Base-by-base conservation (phyloP, 1,140 invertebrate species). In the Drosophila serrata region DNA sequence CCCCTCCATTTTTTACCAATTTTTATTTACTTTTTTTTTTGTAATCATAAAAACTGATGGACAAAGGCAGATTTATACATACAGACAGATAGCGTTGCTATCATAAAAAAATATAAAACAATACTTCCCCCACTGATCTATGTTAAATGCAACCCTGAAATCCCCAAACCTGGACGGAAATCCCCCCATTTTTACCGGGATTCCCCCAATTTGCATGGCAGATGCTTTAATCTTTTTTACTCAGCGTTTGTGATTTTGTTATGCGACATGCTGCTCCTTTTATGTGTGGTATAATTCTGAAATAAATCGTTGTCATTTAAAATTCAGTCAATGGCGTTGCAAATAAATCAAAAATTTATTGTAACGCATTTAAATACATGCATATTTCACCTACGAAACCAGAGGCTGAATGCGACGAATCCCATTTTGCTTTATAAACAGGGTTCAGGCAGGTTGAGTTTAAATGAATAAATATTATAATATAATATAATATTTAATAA, bases 321-420 rank as follows among this genome's bases (percentile, higher is more conserved):
- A 87, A 87, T 87, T 87, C 84, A 87, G 84, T 87, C 84, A 87
- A 80, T 88, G 85, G 85, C 84, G 84, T 88, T 62, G 84, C 84
- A 87, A 87, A 87, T 87, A 87, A 87, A 87, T 87, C 84, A 87
- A 87, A 87, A 78, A 88, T 87, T 80, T 88, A 87, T 87, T 88
- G 84, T 87, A 87, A 87, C 84, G 84, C 80, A 87, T 87, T 87
- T 87, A 88, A 87, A 84, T 80, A 67, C 84, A 87, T 87, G 73
- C 68, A 87, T 87, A 87, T 88, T 87, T 87, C 77, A 87, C 80
- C 76, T 75, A 72, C 33, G 59, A 75, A 79, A 70, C 57, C 45
- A 49, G 73, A 35, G 40, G 39, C 17, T 24, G 37, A 31, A 19
- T 17, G 67, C 67, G 62, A 46, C 55, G 62, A 56, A 3, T 65